phyloP scores from a whole-genome alignment of 2,113 vertebrate genomes.

The Platichthys flesus region DNA sequence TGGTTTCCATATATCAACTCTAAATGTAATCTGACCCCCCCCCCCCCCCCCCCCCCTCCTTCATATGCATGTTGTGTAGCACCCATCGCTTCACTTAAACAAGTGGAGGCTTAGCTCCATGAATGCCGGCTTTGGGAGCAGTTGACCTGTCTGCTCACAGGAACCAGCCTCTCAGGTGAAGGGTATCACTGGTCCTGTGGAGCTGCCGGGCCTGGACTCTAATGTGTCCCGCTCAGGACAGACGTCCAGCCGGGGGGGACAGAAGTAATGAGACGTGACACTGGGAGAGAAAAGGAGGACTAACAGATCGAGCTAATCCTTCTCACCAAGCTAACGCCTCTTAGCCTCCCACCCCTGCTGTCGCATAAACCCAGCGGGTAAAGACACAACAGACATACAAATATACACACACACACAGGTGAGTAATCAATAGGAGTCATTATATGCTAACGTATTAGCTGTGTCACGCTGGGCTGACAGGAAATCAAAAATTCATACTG shows the following conservation, averaged over 20 bases:
- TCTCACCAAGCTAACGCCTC: constrained; percentile 70
- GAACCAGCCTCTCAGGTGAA: constrained; percentile 42
- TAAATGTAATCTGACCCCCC: no score
- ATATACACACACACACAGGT: constrained; percentile 18
- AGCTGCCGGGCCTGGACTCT: constrained; percentile 65
- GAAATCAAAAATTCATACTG: no score
- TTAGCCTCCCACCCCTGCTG: constrained; percentile 62
- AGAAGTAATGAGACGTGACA: constrained; percentile 79
- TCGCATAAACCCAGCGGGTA: constrained; percentile 47
- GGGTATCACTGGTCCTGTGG: constrained; percentile 66
- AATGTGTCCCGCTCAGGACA: constrained; percentile 73
- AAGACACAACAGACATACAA: neutral
- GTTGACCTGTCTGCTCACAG: constrained; percentile 68
- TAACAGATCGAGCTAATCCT: constrained; percentile 77
- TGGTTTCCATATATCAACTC: no score
- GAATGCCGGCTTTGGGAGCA: constrained; percentile 63
- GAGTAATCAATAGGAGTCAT: neutral
- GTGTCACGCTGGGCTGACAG: no score
- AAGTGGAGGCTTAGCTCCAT: constrained; percentile 63
- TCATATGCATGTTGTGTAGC: neutral
- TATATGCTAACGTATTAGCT: neutral
- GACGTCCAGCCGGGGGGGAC: constrained; percentile 52
- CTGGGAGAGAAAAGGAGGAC: constrained; percentile 65
- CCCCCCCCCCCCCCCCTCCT: neutral
- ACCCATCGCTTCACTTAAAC: constrained; percentile 71